Conservation (phyloP, 2,888 invertebrate species). For the Brachyptera risi region DNA sequence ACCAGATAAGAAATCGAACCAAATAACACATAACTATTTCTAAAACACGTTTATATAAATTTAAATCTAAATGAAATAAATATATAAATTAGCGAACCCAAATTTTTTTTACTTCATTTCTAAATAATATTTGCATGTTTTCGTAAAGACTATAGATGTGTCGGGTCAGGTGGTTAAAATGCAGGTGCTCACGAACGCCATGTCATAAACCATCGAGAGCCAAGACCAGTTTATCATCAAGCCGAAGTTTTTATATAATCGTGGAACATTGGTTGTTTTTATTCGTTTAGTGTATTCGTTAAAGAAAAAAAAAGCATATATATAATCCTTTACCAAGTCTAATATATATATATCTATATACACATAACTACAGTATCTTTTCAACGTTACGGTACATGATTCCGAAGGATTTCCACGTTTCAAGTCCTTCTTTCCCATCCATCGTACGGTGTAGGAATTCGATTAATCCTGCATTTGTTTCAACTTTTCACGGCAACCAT, state of each 20-base stretch:
- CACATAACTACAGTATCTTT: not conserved
- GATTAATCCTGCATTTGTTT: not conserved
- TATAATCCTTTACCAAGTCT: too few species aligned
- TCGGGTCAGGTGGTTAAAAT: not conserved
- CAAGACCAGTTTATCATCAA: slow-evolving; percentile 15
- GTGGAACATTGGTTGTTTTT: slow-evolving; percentile 7
- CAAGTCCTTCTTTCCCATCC: not conserved
- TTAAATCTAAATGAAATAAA: too few species aligned
- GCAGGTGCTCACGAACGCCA: not conserved
- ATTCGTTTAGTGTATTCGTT: slow-evolving; percentile 10
- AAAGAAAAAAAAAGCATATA: not conserved
- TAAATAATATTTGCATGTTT: slow-evolving; percentile 3
- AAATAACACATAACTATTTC: too few species aligned
- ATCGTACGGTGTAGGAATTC: not conserved
- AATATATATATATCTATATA: slow-evolving; percentile 4
- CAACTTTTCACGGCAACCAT: not conserved
- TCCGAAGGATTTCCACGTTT: too few species aligned
- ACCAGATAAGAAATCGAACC: too few species aligned
- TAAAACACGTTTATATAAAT: too few species aligned
- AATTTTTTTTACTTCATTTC: too few species aligned
- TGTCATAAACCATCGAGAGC: slow-evolving; percentile 11
- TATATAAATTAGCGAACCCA: too few species aligned
- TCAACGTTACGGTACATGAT: not conserved
- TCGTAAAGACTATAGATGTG: not conserved
- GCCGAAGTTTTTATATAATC: slow-evolving; percentile 8